These are phyloP conservation scores for Allygus modestus DNA, from an alignment of 2,888 invertebrate species.

Conservation along the genomic window DNA sequence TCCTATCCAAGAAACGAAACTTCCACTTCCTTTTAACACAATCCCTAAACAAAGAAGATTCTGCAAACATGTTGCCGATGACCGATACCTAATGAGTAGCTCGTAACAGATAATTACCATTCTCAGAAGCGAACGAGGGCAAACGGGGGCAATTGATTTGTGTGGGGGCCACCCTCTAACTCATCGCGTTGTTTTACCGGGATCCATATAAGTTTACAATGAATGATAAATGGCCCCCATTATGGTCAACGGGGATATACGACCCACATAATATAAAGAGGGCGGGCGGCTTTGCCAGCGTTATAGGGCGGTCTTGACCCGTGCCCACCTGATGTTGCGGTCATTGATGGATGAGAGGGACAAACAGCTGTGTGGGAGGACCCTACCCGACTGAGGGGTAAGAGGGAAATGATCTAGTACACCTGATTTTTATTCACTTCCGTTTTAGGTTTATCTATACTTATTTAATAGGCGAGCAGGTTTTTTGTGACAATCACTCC, in stretches of 20 bases:
- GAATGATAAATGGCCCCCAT: neutral
- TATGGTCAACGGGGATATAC: neutral
- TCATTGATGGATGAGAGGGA: no score
- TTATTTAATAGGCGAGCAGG: no score
- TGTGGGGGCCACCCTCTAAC: conserved; percentile 2
- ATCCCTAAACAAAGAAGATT: no score
- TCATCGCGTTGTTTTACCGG: conserved; percentile 11
- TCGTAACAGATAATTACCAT: neutral
- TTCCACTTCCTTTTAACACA: no score
- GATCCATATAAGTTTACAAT: conserved; percentile 20
- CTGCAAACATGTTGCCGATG: no score
- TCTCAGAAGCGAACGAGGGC: neutral
- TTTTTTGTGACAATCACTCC: no score
- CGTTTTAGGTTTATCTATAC: no score
- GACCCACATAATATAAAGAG: conserved; percentile 3
- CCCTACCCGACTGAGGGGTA: no score
- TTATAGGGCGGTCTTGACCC: neutral
- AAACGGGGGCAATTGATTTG: conserved; percentile 19
- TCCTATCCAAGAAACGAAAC: no score
- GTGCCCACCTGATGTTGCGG: neutral
- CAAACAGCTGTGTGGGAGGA: no score
- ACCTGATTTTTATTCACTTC: no score
- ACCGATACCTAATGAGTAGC: neutral
- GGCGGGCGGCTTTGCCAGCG: neutral
- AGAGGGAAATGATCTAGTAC: no score